Conservation (phyloP, 2,113 vertebrate genomes). For the cat (Felis catus) region F.catus_Fca126_mat1.0 CM031415.1:147351001-147351500, state of each 20-base stretch:
- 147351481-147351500: background rate
- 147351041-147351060: background rate
- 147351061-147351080: background rate
- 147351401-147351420: background rate
- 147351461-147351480: background rate
- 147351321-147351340: background rate
- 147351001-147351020: background rate
- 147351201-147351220: background rate
- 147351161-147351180: constrained; percentile 2
- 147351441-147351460: background rate
- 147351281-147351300: background rate
- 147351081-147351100: background rate
- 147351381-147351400: background rate
- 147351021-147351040: background rate
- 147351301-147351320: background rate
- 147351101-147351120: constrained; percentile 37
- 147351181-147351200: background rate
- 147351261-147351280: background rate
- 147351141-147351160: background rate
- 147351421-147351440: constrained; percentile 23
- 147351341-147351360: background rate
- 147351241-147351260: background rate
- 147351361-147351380: background rate
- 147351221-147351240: background rate
- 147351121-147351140: background rate